Evolutionary conservation across 2,888 invertebrate genomes (phyloP).

Genomic region (Horisme vitalbata): DNA sequence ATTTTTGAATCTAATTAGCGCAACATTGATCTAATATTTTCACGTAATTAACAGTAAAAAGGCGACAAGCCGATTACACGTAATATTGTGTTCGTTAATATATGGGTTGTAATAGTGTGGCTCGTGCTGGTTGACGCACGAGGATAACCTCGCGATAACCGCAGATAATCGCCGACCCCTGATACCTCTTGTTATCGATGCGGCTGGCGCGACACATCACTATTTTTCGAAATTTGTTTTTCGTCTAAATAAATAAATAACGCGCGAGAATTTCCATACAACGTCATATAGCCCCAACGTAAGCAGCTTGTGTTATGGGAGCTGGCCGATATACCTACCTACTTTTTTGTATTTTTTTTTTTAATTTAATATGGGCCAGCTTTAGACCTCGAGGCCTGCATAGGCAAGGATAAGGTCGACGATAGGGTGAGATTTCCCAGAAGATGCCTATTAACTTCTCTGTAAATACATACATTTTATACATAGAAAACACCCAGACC

Average conservation of each 20-base stretch:
- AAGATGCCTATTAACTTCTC: too few species aligned
- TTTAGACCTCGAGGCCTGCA: too few species aligned
- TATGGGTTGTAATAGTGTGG: constrained; percentile 29
- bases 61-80: constrained; percentile 8
- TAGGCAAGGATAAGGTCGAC: too few species aligned
- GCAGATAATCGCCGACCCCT: constrained; percentile 19
- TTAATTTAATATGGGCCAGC: too few species aligned
- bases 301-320: too few species aligned
- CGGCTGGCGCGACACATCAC: constrained; percentile 5
- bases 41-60: constrained; percentile 33
- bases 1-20: constrained; percentile 22
- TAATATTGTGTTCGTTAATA: background rate
- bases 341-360: too few species aligned
- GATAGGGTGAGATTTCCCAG: too few species aligned
- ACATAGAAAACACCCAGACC: too few species aligned
- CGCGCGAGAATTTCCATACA: too few species aligned
- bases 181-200: constrained; percentile 6
- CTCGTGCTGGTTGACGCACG: constrained; percentile 48
- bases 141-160: constrained; percentile 36
- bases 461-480: too few species aligned
- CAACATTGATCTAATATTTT: constrained; percentile 28
- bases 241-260: background rate
- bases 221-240: constrained; percentile 1
- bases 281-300: too few species aligned
- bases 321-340: too few species aligned